Evolutionary conservation across 2,113 vertebrate genomes (phyloP).

Genomic region (Alethe diademata): DNA sequence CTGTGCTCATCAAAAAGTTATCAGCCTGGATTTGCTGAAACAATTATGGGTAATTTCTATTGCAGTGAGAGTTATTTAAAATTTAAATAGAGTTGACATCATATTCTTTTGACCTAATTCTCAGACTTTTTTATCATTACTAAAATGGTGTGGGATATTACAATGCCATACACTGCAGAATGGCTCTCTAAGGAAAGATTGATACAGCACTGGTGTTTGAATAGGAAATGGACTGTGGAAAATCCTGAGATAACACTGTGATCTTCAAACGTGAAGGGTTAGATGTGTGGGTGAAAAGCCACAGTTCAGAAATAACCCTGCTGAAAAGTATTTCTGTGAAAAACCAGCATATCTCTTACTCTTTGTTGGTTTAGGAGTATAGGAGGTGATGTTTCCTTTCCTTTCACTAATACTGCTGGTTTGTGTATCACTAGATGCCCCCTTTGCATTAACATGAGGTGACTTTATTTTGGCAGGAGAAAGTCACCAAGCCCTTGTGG

Average conservation of each 20-base stretch:
- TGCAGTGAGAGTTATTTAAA: conserved; percentile 6
- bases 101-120: conserved; percentile 36
- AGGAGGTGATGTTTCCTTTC: background rate
- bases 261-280: background rate
- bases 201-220: conserved; percentile 17
- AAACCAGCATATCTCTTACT: background rate
- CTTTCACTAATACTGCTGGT: background rate
- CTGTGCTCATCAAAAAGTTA: background rate
- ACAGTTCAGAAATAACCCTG: background rate
- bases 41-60: background rate
- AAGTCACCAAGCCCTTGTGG: background rate
- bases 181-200: background rate
- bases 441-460: background rate
- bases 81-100: conserved; percentile 8
- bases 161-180: background rate
- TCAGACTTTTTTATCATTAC: background rate
- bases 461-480: background rate
- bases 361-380: background rate
- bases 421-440: background rate
- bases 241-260: background rate
- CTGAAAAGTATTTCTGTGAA: background rate
- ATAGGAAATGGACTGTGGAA: conserved; percentile 2
- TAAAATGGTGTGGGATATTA: background rate
- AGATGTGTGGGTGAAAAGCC: background rate
- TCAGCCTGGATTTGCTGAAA: background rate